phyloP scores from a whole-genome alignment of 2,888 invertebrate species.

The Phyllotreta striolata region DNA sequence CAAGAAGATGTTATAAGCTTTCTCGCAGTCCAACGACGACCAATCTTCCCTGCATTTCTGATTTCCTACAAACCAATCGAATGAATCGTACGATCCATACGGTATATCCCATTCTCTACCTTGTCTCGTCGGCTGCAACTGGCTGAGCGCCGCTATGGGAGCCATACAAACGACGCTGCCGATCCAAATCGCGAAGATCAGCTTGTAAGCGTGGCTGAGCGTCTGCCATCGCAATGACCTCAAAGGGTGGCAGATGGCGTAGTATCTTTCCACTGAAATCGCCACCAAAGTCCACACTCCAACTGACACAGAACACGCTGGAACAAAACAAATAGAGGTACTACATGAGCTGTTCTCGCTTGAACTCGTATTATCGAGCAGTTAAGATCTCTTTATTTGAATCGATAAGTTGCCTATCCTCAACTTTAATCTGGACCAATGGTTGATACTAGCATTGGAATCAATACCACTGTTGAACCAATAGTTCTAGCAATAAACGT shows the following conservation, averaged over 20 bases:
- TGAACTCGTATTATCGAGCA: no score
- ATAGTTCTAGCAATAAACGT: no score
- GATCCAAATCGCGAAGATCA: constrained; percentile 72
- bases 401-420: no score
- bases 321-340: constrained; percentile 50
- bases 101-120: constrained; percentile 46
- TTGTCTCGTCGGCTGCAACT: constrained; percentile 65
- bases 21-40: constrained; percentile 65
- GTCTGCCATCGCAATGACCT: constrained; percentile 80
- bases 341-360: no score
- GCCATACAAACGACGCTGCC: constrained; percentile 71
- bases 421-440: no score
- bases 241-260: constrained; percentile 80
- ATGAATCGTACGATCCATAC: no score
- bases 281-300: constrained; percentile 81
- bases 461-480: no score
- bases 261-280: constrained; percentile 80
- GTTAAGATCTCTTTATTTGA: no score
- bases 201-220: constrained; percentile 75
- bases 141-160: constrained; percentile 69
- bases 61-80: constrained; percentile 61
- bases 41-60: constrained; percentile 71
- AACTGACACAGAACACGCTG: constrained; percentile 79
- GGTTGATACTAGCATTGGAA: no score
- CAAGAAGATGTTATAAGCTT: constrained; percentile 69